Base-by-base conservation (phyloP, 2,113 vertebrate genomes). In the Apaloderma vittatum region DNA sequence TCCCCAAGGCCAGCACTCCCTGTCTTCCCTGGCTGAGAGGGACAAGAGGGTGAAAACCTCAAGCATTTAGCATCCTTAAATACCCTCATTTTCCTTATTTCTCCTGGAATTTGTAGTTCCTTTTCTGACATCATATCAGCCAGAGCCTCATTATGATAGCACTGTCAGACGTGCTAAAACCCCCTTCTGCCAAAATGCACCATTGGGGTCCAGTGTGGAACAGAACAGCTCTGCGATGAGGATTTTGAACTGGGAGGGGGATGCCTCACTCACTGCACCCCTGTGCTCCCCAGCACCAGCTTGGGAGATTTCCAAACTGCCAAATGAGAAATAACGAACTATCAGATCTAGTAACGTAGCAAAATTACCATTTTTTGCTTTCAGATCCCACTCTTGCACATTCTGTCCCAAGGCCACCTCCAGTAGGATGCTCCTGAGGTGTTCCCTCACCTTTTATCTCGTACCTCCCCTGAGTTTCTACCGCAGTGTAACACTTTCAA, bases 1-100 rank as follows among this genome's bases (percentile, higher is more conserved):
- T 43, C 6, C 22, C 16, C 0, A 0, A 8, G 20, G 23, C 20
- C 32, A 2, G 48, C 4, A 2, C 8, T 9, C 18, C 6, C 22
- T 19, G 1, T 8, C 27, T 58, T 71, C 37, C 49, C 51, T 45
- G 40, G 43, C 40, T 40, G 14, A 51, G 23, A 0, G 3, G 34
- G 49, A 48, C 45, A 54, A 21, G 26, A 59, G 29, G 8, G 43
- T 34, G 45, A 22, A 13, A 48, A 48, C 63, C 27, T 36, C 49
- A 24, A 70, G 45, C n/a, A 59, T 70, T 66, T 43, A 20, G 2
- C 21, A 52, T 61, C 63, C n/a, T 49, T 61, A 55, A 58, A 71
- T 37, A 70, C 15, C 6, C 14, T 5, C 20, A 4, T 27, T 63
- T 46, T 74, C 61, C 37, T 78, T 43, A 19, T 54, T 63, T 48